Conservation (phyloP, 2,113 vertebrate species). For the Tylochromis polylepis region DNA sequence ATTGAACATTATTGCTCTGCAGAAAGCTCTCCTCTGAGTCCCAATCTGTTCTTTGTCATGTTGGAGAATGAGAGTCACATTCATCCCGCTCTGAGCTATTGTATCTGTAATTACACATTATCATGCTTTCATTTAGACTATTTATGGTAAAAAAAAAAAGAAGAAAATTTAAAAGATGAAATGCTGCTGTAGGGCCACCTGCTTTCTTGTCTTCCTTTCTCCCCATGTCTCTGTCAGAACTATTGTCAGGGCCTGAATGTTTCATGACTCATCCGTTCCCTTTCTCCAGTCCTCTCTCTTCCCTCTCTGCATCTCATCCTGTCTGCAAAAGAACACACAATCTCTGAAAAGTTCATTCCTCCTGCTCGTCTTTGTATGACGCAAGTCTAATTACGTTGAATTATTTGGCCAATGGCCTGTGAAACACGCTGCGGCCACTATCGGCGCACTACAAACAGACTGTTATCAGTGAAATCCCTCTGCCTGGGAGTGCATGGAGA, state of each 20-base stretch:
- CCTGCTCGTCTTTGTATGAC: conserved; percentile 1
- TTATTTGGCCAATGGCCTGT: conserved; percentile 56
- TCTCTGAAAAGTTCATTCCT: not conserved
- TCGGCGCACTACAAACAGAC: conserved; percentile 57
- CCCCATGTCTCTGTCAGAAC: not conserved
- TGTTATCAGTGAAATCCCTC: conserved; percentile 66
- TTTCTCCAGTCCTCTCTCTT: not conserved
- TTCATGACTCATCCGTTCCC: conserved; percentile 9
- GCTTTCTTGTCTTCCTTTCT: not conserved
- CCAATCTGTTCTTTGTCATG: not conserved
- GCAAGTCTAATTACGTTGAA: conserved; percentile 49
- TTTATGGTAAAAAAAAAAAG: not conserved
- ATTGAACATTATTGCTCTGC: not conserved
- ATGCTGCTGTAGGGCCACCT: not conserved
- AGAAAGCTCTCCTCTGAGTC: not conserved
- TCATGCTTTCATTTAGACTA: conserved; percentile 11
- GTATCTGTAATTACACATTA: conserved; percentile 11
- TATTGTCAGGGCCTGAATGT: not conserved
- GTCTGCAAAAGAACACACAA: not conserved
- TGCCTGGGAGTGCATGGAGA: conserved; percentile 15
- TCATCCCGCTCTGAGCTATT: not conserved
- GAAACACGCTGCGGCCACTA: conserved; percentile 57
- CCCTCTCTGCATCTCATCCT: not conserved
- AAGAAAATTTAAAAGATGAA: conserved; percentile 1
- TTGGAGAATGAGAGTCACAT: not conserved